Evolutionary conservation across 2,113 vertebrate genomes (phyloP).

Genomic region (Dendrocopos noguchii): DNA sequence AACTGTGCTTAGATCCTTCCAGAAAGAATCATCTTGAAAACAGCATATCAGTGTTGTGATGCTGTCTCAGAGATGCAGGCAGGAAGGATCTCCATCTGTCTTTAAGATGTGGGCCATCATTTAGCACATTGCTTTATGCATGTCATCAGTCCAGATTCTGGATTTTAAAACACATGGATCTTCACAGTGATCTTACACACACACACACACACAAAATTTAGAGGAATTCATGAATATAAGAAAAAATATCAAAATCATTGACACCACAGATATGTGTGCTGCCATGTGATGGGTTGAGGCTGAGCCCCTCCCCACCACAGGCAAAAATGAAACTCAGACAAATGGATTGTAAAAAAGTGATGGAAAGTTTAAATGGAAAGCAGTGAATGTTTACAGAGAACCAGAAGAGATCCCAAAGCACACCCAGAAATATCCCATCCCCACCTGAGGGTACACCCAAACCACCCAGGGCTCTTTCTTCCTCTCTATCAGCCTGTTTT

Average conservation of each 20-base stretch:
- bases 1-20: background rate
- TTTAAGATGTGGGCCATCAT: background rate
- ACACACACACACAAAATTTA: too few relatives aligned
- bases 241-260: background rate
- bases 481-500: too few relatives aligned
- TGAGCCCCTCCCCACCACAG: too few relatives aligned
- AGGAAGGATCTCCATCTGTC: background rate
- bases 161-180: background rate
- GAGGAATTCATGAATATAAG: slow-evolving; percentile 23
- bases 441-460: too few relatives aligned
- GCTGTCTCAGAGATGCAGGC: background rate
- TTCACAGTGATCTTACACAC: background rate
- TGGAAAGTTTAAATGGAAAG: too few relatives aligned
- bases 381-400: too few relatives aligned
- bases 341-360: too few relatives aligned
- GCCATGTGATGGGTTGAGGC: background rate
- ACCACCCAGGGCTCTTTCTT: too few relatives aligned
- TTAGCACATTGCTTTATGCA: background rate
- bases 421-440: too few relatives aligned
- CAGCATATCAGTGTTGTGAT: background rate
- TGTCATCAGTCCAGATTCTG: background rate
- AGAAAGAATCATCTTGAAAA: background rate
- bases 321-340: too few relatives aligned
- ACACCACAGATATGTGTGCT: slow-evolving; percentile 14
- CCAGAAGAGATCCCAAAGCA: too few relatives aligned